These are phyloP conservation scores for Pterostichus niger DNA, from an alignment of 2,888 invertebrate species.

Conservation along the genomic window DNA sequence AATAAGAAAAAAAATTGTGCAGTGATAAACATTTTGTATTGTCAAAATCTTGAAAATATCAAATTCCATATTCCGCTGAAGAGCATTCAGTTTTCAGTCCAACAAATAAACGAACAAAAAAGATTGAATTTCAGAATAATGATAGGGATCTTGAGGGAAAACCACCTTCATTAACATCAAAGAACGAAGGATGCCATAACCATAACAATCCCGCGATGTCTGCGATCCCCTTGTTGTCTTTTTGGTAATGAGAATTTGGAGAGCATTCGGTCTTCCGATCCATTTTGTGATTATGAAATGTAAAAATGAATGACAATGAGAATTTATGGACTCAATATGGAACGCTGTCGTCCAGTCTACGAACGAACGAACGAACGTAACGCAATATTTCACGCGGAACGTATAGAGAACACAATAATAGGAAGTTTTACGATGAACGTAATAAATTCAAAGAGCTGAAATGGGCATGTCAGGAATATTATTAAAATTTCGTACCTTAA, in stretches of 20 bases:
- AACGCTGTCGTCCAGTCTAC: conserved; percentile 5
- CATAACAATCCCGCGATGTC: conserved; percentile 37
- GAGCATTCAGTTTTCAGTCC: conserved; percentile 24
- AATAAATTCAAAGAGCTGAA: conserved; percentile 75
- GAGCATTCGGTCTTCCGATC: conserved; percentile 33
- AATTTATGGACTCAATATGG: conserved; percentile 65
- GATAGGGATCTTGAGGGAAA: conserved; percentile 38
- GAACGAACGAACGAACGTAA: not conserved
- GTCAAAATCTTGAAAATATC: conserved; percentile 43
- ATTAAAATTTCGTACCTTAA: conserved; percentile 68
- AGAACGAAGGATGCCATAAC: conserved; percentile 33
- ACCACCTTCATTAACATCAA: conserved; percentile 53
- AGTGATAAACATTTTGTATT: not conserved
- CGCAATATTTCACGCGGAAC: conserved; percentile 63
- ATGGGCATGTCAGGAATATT: conserved; percentile 73
- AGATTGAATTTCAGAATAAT: conserved; percentile 54
- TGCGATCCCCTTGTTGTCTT: conserved; percentile 37
- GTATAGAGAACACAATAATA: conserved; percentile 66
- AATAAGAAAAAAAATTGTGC: not conserved
- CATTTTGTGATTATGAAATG: conserved; percentile 63
- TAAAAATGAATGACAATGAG: conserved; percentile 64
- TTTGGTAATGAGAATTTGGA: conserved; percentile 39
- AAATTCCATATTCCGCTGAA: conserved; percentile 29
- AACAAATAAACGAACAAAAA: conserved; percentile 40
- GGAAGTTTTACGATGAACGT: conserved; percentile 73